A percentile compares a stretch with the other conserved stretches of the same genome.
These are phyloP conservation scores for Athalia circularis DNA, from an alignment of 2,888 invertebrate genomes.

Conservation along the genomic window DNA sequence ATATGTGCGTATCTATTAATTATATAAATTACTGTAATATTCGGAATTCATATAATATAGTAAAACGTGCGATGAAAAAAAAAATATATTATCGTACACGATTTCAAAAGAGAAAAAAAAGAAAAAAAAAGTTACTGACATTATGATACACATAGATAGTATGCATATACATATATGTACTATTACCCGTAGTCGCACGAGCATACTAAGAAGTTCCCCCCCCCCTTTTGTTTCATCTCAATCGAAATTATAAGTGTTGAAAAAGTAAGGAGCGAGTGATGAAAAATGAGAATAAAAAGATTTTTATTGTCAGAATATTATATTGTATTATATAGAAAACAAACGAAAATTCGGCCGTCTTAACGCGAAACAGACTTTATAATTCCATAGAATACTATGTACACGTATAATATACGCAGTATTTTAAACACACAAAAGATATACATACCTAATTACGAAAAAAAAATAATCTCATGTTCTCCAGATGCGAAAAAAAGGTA, in stretches of 20 bases:
- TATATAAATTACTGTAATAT: conserved; percentile 53
- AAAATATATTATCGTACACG: no score
- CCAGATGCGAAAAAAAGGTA: conserved; percentile 13
- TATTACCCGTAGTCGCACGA: no score
- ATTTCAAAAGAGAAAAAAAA: no score
- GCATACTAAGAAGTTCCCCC: no score
- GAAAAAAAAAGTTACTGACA: no score
- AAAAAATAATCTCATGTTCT: conserved; percentile 47
- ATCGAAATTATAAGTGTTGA: conserved; percentile 25
- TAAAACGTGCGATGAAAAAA: no score
- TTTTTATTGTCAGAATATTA: conserved; percentile 17
- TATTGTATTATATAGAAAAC: conserved; percentile 7
- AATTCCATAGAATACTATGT: conserved; percentile 56
- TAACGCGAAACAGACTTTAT: conserved; percentile 63
- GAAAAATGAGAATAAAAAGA: conserved; percentile 18
- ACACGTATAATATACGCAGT: conserved; percentile 69
- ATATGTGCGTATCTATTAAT: conserved; percentile 30
- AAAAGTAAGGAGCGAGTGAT: conserved; percentile 26
- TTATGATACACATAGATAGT: no score
- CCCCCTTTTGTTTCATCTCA: not conserved
- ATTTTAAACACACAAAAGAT: conserved; percentile 51
- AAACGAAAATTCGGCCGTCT: conserved; percentile 61
- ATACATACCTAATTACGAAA: conserved; percentile 46
- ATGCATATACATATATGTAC: not conserved
- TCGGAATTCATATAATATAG: conserved; percentile 5